These are phyloP conservation scores for Scaptodrosophila lebanonensis DNA, from an alignment of 1,140 invertebrate species.

Conservation along the genomic window DNA sequence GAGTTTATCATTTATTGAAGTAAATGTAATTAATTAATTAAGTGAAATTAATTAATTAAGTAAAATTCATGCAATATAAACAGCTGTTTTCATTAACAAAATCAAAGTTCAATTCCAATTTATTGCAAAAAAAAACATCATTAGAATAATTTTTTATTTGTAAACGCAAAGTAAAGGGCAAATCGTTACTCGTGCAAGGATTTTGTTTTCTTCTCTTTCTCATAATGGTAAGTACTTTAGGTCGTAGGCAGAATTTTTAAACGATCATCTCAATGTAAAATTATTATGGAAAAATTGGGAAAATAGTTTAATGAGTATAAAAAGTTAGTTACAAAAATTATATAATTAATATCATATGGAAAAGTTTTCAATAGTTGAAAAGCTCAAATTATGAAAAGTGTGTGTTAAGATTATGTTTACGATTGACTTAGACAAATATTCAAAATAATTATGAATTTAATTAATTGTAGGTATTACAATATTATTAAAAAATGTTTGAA, in stretches of 20 bases:
- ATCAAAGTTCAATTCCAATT: slow-evolving; percentile 69
- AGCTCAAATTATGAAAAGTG: slow-evolving; percentile 33
- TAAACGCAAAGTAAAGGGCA: slow-evolving; percentile 66
- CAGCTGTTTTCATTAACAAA: too few relatives aligned
- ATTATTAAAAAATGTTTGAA: too few relatives aligned
- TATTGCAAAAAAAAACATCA: slow-evolving; percentile 48
- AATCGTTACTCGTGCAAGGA: slow-evolving; percentile 77
- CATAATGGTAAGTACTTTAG: slow-evolving; percentile 3
- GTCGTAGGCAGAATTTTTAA: too few relatives aligned
- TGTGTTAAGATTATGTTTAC: slow-evolving; percentile 14
- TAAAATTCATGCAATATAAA: too few relatives aligned
- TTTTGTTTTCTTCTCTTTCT: slow-evolving; percentile 28
- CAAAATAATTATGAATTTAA: slow-evolving; percentile 1
- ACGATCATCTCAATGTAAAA: too few relatives aligned
- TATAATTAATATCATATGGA: slow-evolving; percentile 24
- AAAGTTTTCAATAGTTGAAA: slow-evolving; percentile 30
- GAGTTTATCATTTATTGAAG: too few relatives aligned
- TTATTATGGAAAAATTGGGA: too few relatives aligned
- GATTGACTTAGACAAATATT: slow-evolving; percentile 3
- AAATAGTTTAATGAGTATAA: too few relatives aligned
- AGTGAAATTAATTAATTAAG: too few relatives aligned
- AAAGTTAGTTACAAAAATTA: too few relatives aligned
- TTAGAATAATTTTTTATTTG: slow-evolving; percentile 23
- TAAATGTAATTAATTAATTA: too few relatives aligned
- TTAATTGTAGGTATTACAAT: neutral